Base-by-base conservation (phyloP, 1,140 invertebrate genomes). In the Galleria mellonella region DNA sequence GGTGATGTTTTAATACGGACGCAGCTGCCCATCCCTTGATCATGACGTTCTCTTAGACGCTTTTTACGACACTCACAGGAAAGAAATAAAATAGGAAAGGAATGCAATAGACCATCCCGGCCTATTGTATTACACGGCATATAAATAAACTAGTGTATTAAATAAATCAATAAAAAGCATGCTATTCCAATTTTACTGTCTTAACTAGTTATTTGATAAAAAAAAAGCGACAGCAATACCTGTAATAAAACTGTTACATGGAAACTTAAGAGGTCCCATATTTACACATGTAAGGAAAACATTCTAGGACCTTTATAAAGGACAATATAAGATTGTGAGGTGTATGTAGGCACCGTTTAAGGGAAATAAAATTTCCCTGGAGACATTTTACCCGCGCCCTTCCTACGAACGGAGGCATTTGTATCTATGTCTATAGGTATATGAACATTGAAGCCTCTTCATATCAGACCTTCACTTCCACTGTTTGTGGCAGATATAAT, bases 201-300 rank as follows among this genome's bases (percentile, higher is more conserved):
- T n/a, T n/a, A n/a, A n/a, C n/a, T n/a, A n/a, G n/a, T n/a, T n/a
- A n/a, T n/a, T n/a, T n/a, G n/a, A n/a, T n/a, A 32, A 12, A 32
- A 12, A 32, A 32, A 32, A 32, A 11, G 32, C 5, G 32, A 32
- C 32, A 2, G 2, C n/a, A 32, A 32, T 32, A 32, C 5, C 32
- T 12, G 11, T 12, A 12, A n/a, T 5, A 4, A 32, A 32, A 32
- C 32, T 5, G 32, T 14, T 14, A 8, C 13, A 35, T 14, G 1
- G 13, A 35, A 35, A 35, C 32, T 35, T 35, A 13, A 35, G 14
- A 35, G 32, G 32, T 35, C 32, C 8, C 32, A 35, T 35, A 14
- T 35, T 35, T 35, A 11, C 32, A 35, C 11, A 11, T 23, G 6
- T 23, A 23, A 5, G 12, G 4, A 35, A 14, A 14, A 7, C 5